A percentile compares a stretch with the other conserved stretches of the same genome.
Evolutionary conservation across 2,113 vertebrate genomes (phyloP).

Genomic region (Anoplopoma fimbria): DNA sequence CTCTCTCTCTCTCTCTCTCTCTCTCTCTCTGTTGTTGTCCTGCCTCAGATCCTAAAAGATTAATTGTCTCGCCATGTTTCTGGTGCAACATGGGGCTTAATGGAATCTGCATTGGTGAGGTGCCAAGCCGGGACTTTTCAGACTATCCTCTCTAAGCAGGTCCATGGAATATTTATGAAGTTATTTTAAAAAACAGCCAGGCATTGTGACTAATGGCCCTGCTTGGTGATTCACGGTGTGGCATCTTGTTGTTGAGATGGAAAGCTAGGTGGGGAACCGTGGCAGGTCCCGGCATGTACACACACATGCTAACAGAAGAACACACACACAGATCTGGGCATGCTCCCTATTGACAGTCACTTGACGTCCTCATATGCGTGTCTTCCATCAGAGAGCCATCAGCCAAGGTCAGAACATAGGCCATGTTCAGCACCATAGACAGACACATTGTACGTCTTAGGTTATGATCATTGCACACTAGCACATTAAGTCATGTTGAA

Average conservation of each 20-base stretch:
- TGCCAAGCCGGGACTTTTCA: constrained; percentile 51
- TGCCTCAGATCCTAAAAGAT: constrained; percentile 74
- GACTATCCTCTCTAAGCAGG: constrained; percentile 53
- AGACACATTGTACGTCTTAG: constrained; percentile 5
- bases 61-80: constrained; percentile 73
- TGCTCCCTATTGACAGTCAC: constrained; percentile 11
- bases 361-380: constrained; percentile 27
- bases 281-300: constrained; percentile 27
- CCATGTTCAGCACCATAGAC: constrained; percentile 58
- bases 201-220: constrained; percentile 68
- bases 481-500: not conserved
- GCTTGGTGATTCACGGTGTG: constrained; percentile 70
- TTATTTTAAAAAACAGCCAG: constrained; percentile 66
- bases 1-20: constrained; percentile 18
- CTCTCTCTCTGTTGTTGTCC: constrained; percentile 28
- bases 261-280: constrained; percentile 35
- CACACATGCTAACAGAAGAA: not conserved
- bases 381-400: constrained; percentile 20
- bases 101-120: constrained; percentile 68
- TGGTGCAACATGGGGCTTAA: constrained; percentile 68
- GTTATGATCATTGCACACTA: not conserved
- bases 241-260: constrained; percentile 48
- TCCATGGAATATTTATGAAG: constrained; percentile 80
- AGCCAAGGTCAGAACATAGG: constrained; percentile 34
- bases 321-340: not conserved